phyloP scores from a whole-genome alignment of 2,113 vertebrate genomes.

The Oenanthe oenanthe region DNA sequence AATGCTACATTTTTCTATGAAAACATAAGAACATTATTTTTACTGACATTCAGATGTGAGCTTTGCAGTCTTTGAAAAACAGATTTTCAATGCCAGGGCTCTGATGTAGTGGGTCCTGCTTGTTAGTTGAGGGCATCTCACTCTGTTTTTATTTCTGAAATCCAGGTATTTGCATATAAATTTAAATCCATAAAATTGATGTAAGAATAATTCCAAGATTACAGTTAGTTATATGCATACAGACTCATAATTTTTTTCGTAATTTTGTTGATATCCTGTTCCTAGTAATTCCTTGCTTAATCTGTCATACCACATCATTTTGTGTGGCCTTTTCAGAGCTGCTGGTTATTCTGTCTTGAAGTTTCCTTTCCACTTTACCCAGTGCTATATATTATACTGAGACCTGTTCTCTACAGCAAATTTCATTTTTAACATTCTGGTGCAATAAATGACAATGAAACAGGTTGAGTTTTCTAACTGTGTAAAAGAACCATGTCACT shows the following conservation, averaged over 20 bases:
- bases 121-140: background rate
- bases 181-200: background rate
- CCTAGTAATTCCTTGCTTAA: background rate
- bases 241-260: background rate
- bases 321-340: background rate
- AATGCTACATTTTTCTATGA: background rate
- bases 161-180: background rate
- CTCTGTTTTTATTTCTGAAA: background rate
- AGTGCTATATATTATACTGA: background rate
- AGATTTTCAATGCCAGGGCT: background rate
- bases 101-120: background rate
- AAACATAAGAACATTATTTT: background rate
- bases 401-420: background rate
- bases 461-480: background rate
- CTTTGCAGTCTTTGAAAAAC: background rate
- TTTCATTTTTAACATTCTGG: background rate
- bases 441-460: background rate
- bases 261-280: background rate
- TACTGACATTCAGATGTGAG: background rate
- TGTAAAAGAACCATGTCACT: background rate
- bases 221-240: background rate
- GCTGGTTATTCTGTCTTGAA: background rate
- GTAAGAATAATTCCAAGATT: background rate
- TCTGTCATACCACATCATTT: background rate
- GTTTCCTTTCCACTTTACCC: background rate